Evolutionary conservation across 1,140 invertebrate species (phyloP).

Genomic region (Sitobion miscanthi): DNA sequence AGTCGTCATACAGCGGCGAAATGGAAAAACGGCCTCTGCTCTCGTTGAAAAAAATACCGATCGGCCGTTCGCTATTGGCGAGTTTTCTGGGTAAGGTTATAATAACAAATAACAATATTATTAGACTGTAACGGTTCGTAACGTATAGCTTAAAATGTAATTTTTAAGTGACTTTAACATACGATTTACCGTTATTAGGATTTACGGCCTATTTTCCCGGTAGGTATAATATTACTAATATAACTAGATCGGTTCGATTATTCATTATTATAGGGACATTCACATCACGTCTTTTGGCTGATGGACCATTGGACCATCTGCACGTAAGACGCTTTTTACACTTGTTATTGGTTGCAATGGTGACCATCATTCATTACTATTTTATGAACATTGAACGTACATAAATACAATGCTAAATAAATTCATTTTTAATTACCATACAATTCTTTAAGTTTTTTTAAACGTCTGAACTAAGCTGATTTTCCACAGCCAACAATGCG

Average conservation of each 20-base stretch:
- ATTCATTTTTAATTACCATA: neutral
- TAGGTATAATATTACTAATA: neutral
- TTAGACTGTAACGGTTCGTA: neutral
- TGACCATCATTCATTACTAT: too few species aligned
- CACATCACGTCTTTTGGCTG: too few species aligned
- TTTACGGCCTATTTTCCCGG: neutral
- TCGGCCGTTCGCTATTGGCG: neutral
- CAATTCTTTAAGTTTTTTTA: neutral
- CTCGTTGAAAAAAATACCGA: neutral
- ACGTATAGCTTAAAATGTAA: neutral
- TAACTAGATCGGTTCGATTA: neutral
- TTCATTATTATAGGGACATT: neutral
- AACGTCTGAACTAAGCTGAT: neutral
- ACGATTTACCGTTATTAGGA: neutral
- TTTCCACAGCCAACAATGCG: neutral
- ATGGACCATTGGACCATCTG: neutral
- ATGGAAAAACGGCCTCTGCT: constrained; percentile 11
- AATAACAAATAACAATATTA: neutral
- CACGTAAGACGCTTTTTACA: neutral
- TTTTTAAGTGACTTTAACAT: neutral
- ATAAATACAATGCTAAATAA: neutral
- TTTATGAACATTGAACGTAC: too few species aligned
- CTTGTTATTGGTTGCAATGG: neutral
- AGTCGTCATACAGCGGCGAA: neutral
- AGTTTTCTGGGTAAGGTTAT: constrained; percentile 35